Conservation (phyloP, 2,113 vertebrate species). For the Alligator sinensis region DNA sequence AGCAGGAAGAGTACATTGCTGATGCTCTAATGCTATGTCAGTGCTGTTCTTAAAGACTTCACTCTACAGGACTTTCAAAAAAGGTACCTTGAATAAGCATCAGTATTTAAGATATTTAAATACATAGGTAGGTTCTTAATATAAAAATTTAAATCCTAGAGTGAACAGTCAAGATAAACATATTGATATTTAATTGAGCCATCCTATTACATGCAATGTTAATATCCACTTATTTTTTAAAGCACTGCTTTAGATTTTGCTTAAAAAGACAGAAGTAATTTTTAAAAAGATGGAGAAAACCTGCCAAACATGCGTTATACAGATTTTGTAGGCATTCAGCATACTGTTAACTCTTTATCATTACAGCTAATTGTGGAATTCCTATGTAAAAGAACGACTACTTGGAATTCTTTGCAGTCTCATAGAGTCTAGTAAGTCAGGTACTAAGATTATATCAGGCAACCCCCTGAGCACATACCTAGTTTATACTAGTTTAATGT, state of each 20-base stretch:
- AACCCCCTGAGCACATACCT: neutral
- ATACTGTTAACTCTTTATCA: constrained; percentile 41
- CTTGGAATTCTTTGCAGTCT: accelerated
- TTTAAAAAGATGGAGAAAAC: constrained; percentile 60
- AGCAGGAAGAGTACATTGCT: neutral
- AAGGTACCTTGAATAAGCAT: neutral
- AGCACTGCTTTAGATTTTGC: constrained; percentile 32
- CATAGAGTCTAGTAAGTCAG: neutral
- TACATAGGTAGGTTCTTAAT: neutral
- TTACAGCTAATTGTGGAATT: accelerated
- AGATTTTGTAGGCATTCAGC: constrained; percentile 49
- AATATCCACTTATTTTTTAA: constrained; percentile 4
- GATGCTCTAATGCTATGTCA: neutral
- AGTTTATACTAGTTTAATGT: neutral
- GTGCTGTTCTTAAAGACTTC: neutral
- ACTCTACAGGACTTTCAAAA: neutral
- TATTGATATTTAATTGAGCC: neutral
- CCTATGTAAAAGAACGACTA: neutral
- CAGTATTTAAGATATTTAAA: neutral
- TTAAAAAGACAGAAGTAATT: constrained; percentile 57
- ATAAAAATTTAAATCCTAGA: neutral
- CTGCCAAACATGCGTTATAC: constrained; percentile 44
- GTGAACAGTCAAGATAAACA: neutral
- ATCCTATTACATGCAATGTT: neutral
- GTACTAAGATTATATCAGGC: neutral